Base-by-base conservation (phyloP, 2,113 vertebrate genomes). In the Etia nguti region DNA sequence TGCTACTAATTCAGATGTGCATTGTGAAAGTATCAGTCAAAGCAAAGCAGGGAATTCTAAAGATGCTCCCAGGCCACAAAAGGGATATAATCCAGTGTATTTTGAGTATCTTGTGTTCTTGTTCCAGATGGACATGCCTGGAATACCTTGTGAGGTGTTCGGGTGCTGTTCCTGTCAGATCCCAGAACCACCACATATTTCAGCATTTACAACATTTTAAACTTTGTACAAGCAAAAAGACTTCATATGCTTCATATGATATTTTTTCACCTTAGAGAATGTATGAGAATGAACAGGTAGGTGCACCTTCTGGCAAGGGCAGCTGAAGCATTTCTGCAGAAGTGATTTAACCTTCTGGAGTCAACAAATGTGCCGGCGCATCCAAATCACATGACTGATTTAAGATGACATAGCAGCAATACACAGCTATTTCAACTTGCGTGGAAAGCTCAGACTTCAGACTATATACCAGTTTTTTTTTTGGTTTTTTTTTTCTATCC, bases 301-400 rank as follows among this genome's bases (percentile, higher is more conserved):
- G 15, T 48, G 41, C 22, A 48, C 41, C 8, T 82, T 48, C 24
- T 62, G 77, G 0, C 70, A 55, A 1, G 20, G 73, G 13, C n/a
- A 65, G 11, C 73, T 73, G 46, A 11, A 60, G 22, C 54, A 26
- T 52, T 48, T 50, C 59, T 52, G 20, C 31, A 70, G 38, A 73
- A 46, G 8, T 43, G n/a, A 26, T 73, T 73, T 46, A 73, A 73
- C 60, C 31, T 65, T 38, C 60, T 36, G 31, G 10, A 3, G 60
- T 65, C 4, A 1, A 65, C 31, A 65, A n/a, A n/a, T 0, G 0
- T 65, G 60, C 31, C 4, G 10, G 4, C 2, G 0, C 31, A 8
- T 34, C 34, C 34, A 38, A 65, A 38, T 65, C 6, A n/a, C 60
- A 0, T 1, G 18, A 65, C 18, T 65, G 31, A 1, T 38, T 65